These are phyloP conservation scores for Limnephilus marmoratus DNA, from an alignment of 2,888 invertebrate species.

Conservation along the genomic window DNA sequence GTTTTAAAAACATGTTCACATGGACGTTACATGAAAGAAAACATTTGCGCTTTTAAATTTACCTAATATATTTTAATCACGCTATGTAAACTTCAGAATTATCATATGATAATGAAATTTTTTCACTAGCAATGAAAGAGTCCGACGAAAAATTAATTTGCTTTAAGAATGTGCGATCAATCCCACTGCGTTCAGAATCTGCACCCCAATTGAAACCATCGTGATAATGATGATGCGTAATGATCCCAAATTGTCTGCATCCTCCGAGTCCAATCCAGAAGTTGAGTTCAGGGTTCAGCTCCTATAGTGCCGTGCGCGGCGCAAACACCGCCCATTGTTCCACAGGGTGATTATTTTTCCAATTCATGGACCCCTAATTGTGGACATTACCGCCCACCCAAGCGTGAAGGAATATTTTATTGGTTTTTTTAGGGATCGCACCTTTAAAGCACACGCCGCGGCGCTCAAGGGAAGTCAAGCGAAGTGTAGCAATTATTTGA, in stretches of 20 bases:
- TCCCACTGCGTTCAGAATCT: background rate
- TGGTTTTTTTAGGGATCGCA: conserved; percentile 10
- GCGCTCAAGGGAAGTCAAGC: background rate
- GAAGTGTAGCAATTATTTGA: background rate
- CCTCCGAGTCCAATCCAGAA: background rate
- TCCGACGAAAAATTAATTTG: background rate
- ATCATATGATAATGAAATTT: too few species aligned
- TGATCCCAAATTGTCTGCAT: conserved; percentile 25
- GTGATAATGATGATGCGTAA: conserved; percentile 29
- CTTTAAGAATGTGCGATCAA: too few species aligned
- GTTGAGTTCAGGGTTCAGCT: conserved; percentile 18
- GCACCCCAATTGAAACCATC: background rate
- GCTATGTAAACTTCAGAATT: too few species aligned
- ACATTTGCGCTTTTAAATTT: too few species aligned
- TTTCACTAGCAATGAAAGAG: background rate
- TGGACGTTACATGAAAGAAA: too few species aligned
- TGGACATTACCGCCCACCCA: conserved; percentile 63
- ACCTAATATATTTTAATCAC: too few species aligned
- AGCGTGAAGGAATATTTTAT: conserved; percentile 60
- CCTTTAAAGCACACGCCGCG: conserved; percentile 17
- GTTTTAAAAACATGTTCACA: too few species aligned
- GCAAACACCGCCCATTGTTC: conserved; percentile 62
- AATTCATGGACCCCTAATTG: conserved; percentile 65
- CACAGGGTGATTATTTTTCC: conserved; percentile 64
- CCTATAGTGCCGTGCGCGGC: conserved; percentile 22